phyloP scores from a whole-genome alignment of 2,888 invertebrate genomes.

The Crepidodera aurea region DNA sequence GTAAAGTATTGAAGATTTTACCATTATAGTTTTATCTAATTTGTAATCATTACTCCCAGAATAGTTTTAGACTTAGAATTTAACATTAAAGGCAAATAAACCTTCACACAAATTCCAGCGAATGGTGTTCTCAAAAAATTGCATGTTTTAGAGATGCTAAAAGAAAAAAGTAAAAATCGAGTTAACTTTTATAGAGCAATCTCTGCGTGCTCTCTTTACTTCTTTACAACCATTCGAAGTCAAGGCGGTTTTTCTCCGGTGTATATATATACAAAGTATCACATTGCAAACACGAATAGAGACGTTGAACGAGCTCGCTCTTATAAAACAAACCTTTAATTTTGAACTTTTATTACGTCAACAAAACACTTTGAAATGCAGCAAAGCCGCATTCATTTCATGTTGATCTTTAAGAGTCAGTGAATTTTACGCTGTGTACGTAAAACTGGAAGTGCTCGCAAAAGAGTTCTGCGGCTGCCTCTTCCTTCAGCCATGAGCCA shows the following conservation, averaged over 20 bases:
- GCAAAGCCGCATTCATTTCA: constrained; percentile 35
- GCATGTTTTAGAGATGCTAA: too few relatives aligned
- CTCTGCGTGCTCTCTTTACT: constrained; percentile 17
- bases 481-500: constrained; percentile 29
- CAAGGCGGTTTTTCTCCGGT: constrained; percentile 7
- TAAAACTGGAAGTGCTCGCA: constrained; percentile 19
- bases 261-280: constrained; percentile 29
- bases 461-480: constrained; percentile 18
- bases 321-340: constrained; percentile 38
- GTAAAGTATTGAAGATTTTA: too few relatives aligned
- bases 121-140: too few relatives aligned
- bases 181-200: constrained; percentile 11
- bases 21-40: too few relatives aligned
- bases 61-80: too few relatives aligned
- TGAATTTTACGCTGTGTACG: constrained; percentile 23
- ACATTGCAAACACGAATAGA: constrained; percentile 23
- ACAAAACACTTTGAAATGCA: constrained; percentile 36
- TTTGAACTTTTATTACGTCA: constrained; percentile 40
- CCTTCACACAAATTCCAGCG: too few relatives aligned
- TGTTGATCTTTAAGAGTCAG: constrained; percentile 31
- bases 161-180: not conserved
- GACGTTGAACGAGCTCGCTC: constrained; percentile 29
- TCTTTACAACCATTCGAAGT: constrained; percentile 14
- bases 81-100: too few relatives aligned
- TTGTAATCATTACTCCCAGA: too few relatives aligned